Conservation (phyloP, 37 sponge, comb jelly and placozoan genomes). For the Dysidea cf. avara region DNA sequence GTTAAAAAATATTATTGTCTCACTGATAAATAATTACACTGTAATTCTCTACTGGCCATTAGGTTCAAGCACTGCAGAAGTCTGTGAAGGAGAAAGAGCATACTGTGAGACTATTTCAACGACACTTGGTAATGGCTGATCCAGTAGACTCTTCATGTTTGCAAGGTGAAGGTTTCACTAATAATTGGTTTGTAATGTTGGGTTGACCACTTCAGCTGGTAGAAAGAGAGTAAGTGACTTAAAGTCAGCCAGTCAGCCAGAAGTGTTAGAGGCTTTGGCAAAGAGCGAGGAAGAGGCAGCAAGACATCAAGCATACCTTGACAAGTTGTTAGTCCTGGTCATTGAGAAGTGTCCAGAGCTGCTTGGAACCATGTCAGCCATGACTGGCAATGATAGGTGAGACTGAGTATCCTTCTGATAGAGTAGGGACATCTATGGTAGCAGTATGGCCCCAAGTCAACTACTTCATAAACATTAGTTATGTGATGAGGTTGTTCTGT, state of each 20-base stretch:
- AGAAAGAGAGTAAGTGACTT: neutral
- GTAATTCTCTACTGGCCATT: neutral
- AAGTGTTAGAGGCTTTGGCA: conserved; percentile 38
- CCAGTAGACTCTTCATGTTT: neutral
- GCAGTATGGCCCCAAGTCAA: no score
- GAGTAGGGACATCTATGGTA: no score
- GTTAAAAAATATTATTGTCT: no score
- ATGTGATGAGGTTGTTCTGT: no score
- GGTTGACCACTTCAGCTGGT: neutral
- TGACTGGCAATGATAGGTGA: no score
- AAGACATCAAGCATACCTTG: conserved; percentile 61
- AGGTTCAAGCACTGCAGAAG: conserved; percentile 34
- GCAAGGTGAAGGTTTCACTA: no score
- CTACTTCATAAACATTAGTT: no score
- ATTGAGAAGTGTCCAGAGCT: conserved; percentile 63
- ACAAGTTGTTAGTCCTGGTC: conserved; percentile 62
- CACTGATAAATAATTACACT: no score
- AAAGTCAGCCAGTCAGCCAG: conserved; percentile 8
- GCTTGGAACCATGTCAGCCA: conserved; percentile 44
- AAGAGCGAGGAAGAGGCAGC: conserved; percentile 29
- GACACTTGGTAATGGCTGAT: neutral
- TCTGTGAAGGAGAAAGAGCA: conserved; percentile 24
- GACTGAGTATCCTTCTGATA: no score
- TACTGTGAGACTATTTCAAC: conserved; percentile 8
- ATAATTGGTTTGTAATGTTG: no score